These are phyloP conservation scores for Rhodinocichla rosea DNA, from an alignment of 2,113 vertebrate species.

Conservation along the genomic window DNA sequence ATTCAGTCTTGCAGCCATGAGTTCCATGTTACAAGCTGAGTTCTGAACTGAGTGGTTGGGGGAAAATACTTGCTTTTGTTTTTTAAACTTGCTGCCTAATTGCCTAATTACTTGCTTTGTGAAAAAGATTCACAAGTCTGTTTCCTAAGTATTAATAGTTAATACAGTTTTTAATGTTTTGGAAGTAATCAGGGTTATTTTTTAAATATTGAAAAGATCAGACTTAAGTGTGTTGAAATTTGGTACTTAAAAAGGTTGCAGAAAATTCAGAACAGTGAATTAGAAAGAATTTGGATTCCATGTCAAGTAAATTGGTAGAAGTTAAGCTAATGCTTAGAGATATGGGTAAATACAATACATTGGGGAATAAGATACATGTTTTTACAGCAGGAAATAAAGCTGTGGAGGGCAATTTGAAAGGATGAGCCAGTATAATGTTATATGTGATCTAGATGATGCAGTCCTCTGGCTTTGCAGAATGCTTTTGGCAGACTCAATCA, in stretches of 20 bases:
- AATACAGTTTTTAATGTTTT: background rate
- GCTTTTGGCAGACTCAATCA: background rate
- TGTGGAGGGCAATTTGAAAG: background rate
- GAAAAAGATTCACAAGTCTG: background rate
- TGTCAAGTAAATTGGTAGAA: background rate
- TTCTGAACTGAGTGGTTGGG: background rate
- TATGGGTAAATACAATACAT: background rate
- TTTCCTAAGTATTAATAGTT: background rate
- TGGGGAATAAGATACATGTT: background rate
- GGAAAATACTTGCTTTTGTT: background rate
- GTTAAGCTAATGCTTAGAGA: background rate
- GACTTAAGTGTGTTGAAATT: background rate
- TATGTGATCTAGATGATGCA: background rate
- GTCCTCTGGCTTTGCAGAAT: background rate
- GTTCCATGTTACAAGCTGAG: fast-evolving
- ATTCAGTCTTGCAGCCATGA: background rate
- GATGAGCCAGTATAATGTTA: background rate
- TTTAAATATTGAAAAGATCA: background rate
- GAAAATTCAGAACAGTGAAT: background rate
- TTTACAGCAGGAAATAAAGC: background rate
- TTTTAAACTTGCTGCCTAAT: background rate
- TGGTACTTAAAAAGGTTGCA: background rate
- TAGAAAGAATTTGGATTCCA: background rate
- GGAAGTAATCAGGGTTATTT: background rate
- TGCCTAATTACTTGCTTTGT: background rate